A percentile compares a stretch with the other conserved stretches of the same genome.
Evolutionary conservation across 2,797 vertebrate genomes (phyloP).

Genomic region (Channallabes apus): DNA sequence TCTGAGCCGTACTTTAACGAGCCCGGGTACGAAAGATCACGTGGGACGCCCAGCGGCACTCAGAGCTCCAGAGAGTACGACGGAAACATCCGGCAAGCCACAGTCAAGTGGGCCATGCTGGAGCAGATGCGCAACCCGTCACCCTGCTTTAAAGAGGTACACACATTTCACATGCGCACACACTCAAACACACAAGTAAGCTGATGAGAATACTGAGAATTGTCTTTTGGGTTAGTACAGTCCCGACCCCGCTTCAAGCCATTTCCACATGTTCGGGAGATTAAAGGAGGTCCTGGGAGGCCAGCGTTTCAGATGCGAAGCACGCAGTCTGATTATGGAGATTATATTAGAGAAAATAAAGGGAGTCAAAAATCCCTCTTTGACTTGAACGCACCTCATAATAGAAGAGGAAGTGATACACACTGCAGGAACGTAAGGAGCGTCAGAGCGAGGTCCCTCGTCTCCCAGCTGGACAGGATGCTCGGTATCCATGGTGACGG

Average conservation of each 20-base stretch:
- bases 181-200: neutral
- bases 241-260: too few relatives aligned
- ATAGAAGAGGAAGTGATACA: neutral
- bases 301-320: too few relatives aligned
- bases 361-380: too few relatives aligned
- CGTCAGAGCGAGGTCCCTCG: neutral
- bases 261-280: too few relatives aligned
- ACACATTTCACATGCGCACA: constrained; percentile 4
- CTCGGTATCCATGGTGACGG: constrained; percentile 8
- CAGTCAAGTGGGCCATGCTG: constrained; percentile 98
- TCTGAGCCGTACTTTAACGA: constrained; percentile 98
- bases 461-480: neutral
- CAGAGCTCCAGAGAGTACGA: constrained; percentile 98
- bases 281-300: too few relatives aligned
- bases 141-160: constrained; percentile 96
- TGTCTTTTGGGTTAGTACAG: too few relatives aligned
- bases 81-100: constrained; percentile 96
- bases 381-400: neutral
- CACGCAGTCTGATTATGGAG: too few relatives aligned
- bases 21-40: constrained; percentile 94
- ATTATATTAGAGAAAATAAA: too few relatives aligned
- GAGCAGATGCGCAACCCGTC: constrained; percentile 97
- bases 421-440: neutral
- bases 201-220: too few relatives aligned
- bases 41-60: constrained; percentile 94